Base-by-base conservation (phyloP, 2,113 vertebrate genomes). In the Albula glossodonta region DNA sequence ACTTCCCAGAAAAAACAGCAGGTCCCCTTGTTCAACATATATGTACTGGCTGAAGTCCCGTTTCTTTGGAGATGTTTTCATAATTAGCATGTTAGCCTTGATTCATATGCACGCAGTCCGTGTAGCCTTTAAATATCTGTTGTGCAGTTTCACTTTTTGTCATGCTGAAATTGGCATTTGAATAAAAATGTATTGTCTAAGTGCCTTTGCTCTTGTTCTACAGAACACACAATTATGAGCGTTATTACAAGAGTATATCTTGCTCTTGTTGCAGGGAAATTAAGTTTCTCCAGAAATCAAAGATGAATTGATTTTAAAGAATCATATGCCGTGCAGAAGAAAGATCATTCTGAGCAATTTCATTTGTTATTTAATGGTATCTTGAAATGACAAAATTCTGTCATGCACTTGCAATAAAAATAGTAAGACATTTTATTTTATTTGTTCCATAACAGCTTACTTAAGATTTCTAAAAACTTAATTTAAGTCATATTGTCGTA, bases 181-280 rank as follows among this genome's bases (percentile, higher is more conserved):
- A 95, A 93, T 94, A 94, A 94, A 94, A 25, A 93, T 92, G 89
- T 92, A 92, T 94, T 93, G 93, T 94, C 93, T 94, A 92, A 92
- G 91, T 93, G 93, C 93, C 93, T 95, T 95, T 95, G 94, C 94
- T 94, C 93, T 95, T 90, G n/a, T n/a, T 92, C 92, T 87, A 90
- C 93, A 95, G 93, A 94, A 90, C 92, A 93, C 86, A 89, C 91
- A 94, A 94, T 95, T 95, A 94, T 92, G 89, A 91, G 90, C 87
- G 85, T 93, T 91, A 93, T 95, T 95, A 95, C 94, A 95, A 93
- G 94, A 94, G 94, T 93, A 94, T 88, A 91, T 94, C 94, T 95
- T 95, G 93, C 94, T 95, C 94, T 92, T 92, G 91, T 94, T 94
- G 91, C 90, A 86, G 92, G 91, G 90, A 94, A 95, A 94, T 95